A percentile compares a stretch with the other conserved stretches of the same genome.
Conservation (phyloP, 2,888 invertebrate species). For the Leucophenga maculata region DNA sequence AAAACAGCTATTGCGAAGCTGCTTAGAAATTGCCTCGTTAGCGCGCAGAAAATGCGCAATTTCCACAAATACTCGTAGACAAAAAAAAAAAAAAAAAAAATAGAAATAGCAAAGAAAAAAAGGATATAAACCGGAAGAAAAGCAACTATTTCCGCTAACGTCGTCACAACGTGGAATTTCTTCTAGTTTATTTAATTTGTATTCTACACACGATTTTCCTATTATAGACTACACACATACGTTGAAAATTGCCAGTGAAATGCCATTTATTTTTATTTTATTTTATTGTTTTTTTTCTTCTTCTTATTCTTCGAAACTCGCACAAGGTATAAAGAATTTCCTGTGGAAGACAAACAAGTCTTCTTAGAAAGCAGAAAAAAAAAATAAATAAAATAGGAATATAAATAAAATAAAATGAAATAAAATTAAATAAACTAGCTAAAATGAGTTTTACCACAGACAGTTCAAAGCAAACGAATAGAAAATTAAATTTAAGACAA, state of each 20-base stretch:
- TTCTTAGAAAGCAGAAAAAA: no score
- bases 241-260: neutral
- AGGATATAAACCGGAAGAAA: neutral
- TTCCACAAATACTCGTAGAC: no score
- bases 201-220: neutral
- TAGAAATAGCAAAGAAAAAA: no score
- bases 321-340: neutral
- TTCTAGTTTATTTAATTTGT: slow-evolving; percentile 16
- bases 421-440: no score
- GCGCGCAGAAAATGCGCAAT: neutral
- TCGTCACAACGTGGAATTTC: neutral
- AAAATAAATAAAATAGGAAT: no score
- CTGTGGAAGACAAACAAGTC: neutral
- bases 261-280: neutral
- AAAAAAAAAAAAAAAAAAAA: no score
- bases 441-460: no score
- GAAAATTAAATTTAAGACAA: no score
- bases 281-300: neutral
- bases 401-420: no score
- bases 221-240: neutral
- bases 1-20: slow-evolving; percentile 10
- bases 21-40: slow-evolving; percentile 10
- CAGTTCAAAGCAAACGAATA: no score
- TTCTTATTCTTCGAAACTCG: no score
- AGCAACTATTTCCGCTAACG: neutral